Percentiles rank a stretch among this genome's conserved stretches.
Evolutionary conservation across 2,888 invertebrate genomes (phyloP).

Genomic region (Hyalella azteca): DNA sequence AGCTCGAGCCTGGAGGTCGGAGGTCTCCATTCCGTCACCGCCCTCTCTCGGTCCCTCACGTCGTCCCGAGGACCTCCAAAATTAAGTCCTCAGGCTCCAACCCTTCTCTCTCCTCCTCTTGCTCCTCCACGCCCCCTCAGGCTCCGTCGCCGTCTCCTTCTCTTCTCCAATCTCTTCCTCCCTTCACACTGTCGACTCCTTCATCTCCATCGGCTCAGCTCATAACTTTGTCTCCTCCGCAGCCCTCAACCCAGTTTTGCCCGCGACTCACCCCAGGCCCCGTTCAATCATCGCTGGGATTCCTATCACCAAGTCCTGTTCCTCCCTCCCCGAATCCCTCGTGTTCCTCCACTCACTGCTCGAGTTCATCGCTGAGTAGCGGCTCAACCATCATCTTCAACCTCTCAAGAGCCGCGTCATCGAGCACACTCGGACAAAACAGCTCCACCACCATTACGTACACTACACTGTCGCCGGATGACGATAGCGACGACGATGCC

Average conservation of each 20-base stretch:
- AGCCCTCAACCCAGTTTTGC: neutral
- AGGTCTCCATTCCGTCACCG: slow-evolving; percentile 14
- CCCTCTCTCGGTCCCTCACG: slow-evolving; percentile 18
- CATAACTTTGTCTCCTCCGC: slow-evolving; percentile 18
- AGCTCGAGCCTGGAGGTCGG: neutral
- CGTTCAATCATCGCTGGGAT: neutral
- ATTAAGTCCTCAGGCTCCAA: neutral
- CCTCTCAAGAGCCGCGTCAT: slow-evolving; percentile 8
- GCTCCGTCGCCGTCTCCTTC: slow-evolving; percentile 19
- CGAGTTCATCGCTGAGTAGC: slow-evolving; percentile 23
- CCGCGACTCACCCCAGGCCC: neutral
- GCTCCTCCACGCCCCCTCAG: slow-evolving; percentile 2
- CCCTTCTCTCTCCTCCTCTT: slow-evolving; percentile 15
- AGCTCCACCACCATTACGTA: slow-evolving; percentile 24
- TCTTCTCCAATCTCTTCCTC: neutral
- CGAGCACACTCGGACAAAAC: neutral
- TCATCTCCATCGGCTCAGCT: slow-evolving; percentile 9
- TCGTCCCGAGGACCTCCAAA: neutral
- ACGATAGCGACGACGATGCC: neutral
- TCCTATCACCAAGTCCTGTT: neutral
- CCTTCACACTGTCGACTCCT: slow-evolving; percentile 14
- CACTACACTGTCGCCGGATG: slow-evolving; percentile 1
- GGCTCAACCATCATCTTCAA: slow-evolving; percentile 25
- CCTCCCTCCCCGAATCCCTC: slow-evolving; percentile 6
- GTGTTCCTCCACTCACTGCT: neutral